phyloP scores from a whole-genome alignment of 2,888 invertebrate species.

The Pyrocoelia pectoralis region DNA sequence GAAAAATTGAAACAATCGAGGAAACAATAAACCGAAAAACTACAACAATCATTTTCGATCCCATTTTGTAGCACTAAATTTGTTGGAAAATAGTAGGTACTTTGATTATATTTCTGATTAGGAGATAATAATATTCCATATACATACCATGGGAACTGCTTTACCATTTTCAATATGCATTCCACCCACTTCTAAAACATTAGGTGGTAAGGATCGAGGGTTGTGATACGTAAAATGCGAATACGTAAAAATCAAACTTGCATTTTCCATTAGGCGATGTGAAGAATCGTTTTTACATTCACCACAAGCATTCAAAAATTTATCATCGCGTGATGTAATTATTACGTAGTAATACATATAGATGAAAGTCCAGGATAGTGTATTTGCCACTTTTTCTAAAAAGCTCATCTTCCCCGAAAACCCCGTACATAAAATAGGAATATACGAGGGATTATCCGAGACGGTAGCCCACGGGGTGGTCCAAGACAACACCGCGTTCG shows the following conservation, averaged over 20 bases:
- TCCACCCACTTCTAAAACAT: constrained; percentile 64
- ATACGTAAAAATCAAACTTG: constrained; percentile 62
- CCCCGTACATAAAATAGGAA: constrained; percentile 60
- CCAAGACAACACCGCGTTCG: constrained; percentile 61
- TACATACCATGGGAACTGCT: constrained; percentile 46
- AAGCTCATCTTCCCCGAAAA: constrained; percentile 52
- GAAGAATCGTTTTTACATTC: background rate
- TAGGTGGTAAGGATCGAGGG: constrained; percentile 60
- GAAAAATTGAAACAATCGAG: too few relatives aligned
- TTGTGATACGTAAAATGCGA: constrained; percentile 60
- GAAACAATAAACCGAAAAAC: too few relatives aligned
- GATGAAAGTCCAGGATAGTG: constrained; percentile 41
- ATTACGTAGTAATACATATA: constrained; percentile 18
- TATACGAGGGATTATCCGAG: constrained; percentile 51
- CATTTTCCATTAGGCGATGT: constrained; percentile 45
- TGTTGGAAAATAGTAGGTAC: too few relatives aligned
- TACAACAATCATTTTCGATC: too few relatives aligned
- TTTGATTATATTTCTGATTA: too few relatives aligned
- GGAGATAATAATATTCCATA: too few relatives aligned
- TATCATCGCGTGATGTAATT: constrained; percentile 29
- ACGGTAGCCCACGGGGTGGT: constrained; percentile 30
- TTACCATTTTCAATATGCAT: constrained; percentile 59
- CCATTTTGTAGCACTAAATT: too few relatives aligned
- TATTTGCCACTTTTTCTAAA: constrained; percentile 59
- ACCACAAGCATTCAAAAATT: background rate